phyloP scores from a whole-genome alignment of 2,888 invertebrate species.

The Drosophila leonis region DNA sequence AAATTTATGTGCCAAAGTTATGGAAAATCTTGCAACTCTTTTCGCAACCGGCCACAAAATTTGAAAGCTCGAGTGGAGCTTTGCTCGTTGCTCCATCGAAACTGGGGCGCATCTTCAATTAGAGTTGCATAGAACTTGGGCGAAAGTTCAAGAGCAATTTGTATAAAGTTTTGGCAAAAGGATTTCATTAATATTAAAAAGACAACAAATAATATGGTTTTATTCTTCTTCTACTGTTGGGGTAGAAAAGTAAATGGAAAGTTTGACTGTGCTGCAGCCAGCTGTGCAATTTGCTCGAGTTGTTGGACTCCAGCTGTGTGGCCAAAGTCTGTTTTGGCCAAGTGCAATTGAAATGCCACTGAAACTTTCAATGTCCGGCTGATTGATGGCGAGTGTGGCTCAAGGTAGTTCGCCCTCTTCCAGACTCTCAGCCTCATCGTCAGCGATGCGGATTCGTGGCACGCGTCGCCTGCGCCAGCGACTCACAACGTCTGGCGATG shows the following conservation, averaged over 20 bases:
- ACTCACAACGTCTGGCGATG: too few species aligned
- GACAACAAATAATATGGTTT: slow-evolving; percentile 12
- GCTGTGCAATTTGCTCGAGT: slow-evolving; percentile 74
- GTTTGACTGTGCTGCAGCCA: slow-evolving; percentile 40
- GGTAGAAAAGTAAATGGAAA: slow-evolving; percentile 59
- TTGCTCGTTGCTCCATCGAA: slow-evolving; percentile 1
- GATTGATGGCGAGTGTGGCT: slow-evolving; percentile 11
- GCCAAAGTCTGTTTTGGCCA: slow-evolving; percentile 40
- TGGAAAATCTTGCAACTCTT: slow-evolving; percentile 23
- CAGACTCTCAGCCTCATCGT: neutral
- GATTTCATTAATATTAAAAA: slow-evolving; percentile 72
- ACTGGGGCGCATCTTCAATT: slow-evolving; percentile 61
- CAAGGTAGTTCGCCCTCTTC: slow-evolving; percentile 61
- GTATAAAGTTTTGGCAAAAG: slow-evolving; percentile 44
- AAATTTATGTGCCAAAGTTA: slow-evolving; percentile 23
- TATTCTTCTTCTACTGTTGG: slow-evolving; percentile 23
- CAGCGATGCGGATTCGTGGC: too few species aligned
- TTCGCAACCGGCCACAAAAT: slow-evolving; percentile 33
- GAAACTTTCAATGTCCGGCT: slow-evolving; percentile 7
- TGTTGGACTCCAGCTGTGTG: slow-evolving; percentile 54
- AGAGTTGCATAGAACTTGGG: slow-evolving; percentile 48
- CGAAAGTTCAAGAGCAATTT: slow-evolving; percentile 59
- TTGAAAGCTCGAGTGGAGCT: slow-evolving; percentile 41
- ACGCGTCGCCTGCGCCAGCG: neutral
- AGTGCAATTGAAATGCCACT: slow-evolving; percentile 50